These are phyloP conservation scores for Trachymyrmex cornetzi DNA, from an alignment of 1,140 invertebrate genomes.

Conservation along the genomic window DNA sequence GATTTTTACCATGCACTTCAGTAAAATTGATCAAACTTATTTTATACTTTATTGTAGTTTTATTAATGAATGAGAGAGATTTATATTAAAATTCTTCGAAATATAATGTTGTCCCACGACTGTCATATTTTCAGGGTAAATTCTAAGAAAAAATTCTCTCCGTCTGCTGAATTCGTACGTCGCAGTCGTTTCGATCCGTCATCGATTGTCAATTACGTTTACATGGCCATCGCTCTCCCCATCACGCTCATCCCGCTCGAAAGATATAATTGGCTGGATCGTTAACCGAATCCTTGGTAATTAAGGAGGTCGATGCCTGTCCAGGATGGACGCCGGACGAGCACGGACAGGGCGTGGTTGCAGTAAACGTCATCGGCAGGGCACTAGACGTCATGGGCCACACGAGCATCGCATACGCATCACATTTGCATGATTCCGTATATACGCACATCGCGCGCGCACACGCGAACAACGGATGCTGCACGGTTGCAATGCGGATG, in stretches of 20 bases:
- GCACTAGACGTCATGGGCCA: conserved; percentile 83
- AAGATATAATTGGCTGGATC: conserved; percentile 68
- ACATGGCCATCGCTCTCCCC: neutral
- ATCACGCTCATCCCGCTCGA: conserved; percentile 18
- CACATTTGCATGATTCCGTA: conserved; percentile 80
- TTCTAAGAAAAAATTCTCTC: too few species aligned
- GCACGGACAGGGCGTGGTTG: conserved; percentile 81
- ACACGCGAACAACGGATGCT: conserved; percentile 73
- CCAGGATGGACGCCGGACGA: conserved; percentile 75
- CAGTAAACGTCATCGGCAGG: conserved; percentile 83
- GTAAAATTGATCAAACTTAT: too few species aligned
- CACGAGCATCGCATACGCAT: conserved; percentile 80
- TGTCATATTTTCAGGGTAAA: too few species aligned
- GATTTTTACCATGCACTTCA: too few species aligned
- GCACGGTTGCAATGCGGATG: conserved; percentile 74
- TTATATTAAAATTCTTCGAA: too few species aligned
- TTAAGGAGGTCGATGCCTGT: conserved; percentile 82
- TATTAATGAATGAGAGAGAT: too few species aligned
- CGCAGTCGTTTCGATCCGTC: conserved; percentile 8
- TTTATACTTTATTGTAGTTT: too few species aligned
- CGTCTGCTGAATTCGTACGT: neutral
- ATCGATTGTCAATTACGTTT: conserved; percentile 26
- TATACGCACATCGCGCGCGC: conserved; percentile 62
- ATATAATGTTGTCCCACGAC: too few species aligned
- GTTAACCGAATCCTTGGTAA: conserved; percentile 79